Evolutionary conservation across 1,140 invertebrate species (phyloP), one percentile per base, ranked within the genome.

Genomic region (Macrocentrus cingulum): DNA sequence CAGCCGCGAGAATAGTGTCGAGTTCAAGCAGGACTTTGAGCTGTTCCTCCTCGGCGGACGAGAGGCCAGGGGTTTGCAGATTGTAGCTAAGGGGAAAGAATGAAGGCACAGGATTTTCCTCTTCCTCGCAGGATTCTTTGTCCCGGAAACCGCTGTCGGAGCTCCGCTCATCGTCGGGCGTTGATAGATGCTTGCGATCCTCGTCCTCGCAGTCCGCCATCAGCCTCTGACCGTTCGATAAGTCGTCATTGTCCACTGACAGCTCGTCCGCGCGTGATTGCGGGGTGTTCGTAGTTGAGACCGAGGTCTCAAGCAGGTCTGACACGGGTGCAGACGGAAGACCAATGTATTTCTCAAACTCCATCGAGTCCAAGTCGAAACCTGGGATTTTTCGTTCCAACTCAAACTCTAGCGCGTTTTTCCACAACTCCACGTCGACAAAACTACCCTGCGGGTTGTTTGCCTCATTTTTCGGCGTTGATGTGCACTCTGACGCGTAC

Each of bases 121-220:
- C 81, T 23, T 81, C 81, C 60, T 82, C 80, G 54, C 77, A 82
- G 3, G 77, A 81, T 54, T 82, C 81, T 60, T 83, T 83, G 39
- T 83, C 82, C 9, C 81, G 68, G 41, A 82, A 83, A 53, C 82
- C 82, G 6, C 81, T 82, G 54, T 83, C 82, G 4, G 80, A 82
- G 55, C 82, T 83, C 34, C 81, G 68, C 50, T 83, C 82, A 22
- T 83, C 82, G 50, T 83, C 82, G 0, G 82, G 82, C 0, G 82
- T 83, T 5, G 76, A 75, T 4, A 80, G 61, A n/a, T 70, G 66
- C 50, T 82, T 81, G 11, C 74, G 67, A 8, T 79, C 78, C 16
- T 81, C 78, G 53, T 81, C 80, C 3, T 80, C 77, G 8, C 78
- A 76, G 0, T 64, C 54, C 55, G 49, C 22, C 36, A 42, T 44